Evolutionary conservation across 2,113 vertebrate genomes (phyloP), one percentile per base, ranked within the genome.

Genomic region (Tiliqua scincoides): DNA sequence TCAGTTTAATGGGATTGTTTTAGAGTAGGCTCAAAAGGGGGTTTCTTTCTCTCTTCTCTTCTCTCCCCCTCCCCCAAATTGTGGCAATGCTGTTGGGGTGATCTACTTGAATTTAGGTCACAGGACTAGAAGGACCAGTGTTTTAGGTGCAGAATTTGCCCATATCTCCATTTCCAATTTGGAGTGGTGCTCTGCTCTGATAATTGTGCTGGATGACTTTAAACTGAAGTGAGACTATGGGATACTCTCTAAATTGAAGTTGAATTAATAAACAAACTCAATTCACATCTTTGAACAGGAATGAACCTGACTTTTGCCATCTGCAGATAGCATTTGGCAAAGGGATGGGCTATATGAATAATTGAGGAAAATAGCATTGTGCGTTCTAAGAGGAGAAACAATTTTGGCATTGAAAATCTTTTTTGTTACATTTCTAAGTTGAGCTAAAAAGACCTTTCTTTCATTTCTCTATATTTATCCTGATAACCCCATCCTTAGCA

Each of bases 361-460:
- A 93, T 88, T 86, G 88, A 92, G 92, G 89, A 88, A 91, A 83
- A 92, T 89, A 89, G 89, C 85, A 71, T 87, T 92, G 76, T 91
- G 89, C 93, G 92, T 91, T 93, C 89, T 91, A 92, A 52, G 87
- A 94, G 85, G 89, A 93, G 89, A 91, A 86, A 91, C 70, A 86
- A 90, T 90, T 90, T 90, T 95, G 91, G 93, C 91, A 92, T 89
- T 86, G 87, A 93, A 91, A 93, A 91, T 90, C 89, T 89, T 84
- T 52, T n/a, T 92, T 93, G 93, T 91, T 89, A 87, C 87, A 82
- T 94, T 93, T 95, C 93, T 89, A 84, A 92, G 93, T 93, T 89
- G 94, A 95, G 92, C 91, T 85, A 82, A 95, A 96, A 94, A 80
- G 91, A 91, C 76, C 63, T 91, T 93, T 89, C 88, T 91, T 92